A percentile compares a stretch with the other conserved stretches of the same genome.
Evolutionary conservation across 2,888 invertebrate species (phyloP).

Genomic region (Pomacea canaliculata): DNA sequence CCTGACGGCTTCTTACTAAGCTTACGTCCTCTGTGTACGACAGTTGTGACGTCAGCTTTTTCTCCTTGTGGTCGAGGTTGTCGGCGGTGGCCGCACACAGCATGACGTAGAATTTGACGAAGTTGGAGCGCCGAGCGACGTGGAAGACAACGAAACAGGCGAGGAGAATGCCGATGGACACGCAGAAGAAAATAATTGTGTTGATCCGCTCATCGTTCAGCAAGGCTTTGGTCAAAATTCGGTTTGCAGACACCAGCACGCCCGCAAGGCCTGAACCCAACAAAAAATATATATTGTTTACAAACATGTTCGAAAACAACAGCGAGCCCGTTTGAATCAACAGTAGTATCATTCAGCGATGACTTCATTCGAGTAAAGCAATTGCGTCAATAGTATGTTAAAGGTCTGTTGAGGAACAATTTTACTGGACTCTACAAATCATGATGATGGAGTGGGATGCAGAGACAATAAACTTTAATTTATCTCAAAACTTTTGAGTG

Average conservation of each 20-base stretch:
- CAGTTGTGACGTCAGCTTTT: conserved; percentile 74
- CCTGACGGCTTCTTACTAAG: conserved; percentile 74
- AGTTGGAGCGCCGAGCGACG: conserved; percentile 82
- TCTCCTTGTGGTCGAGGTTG: conserved; percentile 11
- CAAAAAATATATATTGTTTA: not conserved
- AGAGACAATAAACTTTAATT: too few relatives aligned
- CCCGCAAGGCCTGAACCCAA: conserved; percentile 81
- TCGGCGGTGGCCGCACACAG: conserved; percentile 73
- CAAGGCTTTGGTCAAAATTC: conserved; percentile 85
- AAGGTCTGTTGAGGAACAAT: not conserved
- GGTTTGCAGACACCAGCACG: conserved; percentile 86
- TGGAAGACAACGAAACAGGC: conserved; percentile 85
- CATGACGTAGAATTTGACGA: conserved; percentile 85
- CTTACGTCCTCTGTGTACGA: conserved; percentile 82
- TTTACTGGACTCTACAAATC: too few relatives aligned
- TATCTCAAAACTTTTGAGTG: too few relatives aligned
- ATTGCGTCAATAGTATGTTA: too few relatives aligned
- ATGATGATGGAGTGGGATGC: too few relatives aligned
- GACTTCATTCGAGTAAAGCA: too few relatives aligned
- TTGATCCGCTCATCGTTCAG: conserved; percentile 83
- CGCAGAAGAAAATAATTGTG: conserved; percentile 87
- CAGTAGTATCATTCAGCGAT: too few relatives aligned
- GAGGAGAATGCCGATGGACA: conserved; percentile 83
- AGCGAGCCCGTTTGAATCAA: too few relatives aligned
- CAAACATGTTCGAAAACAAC: too few relatives aligned